Percentiles rank a stretch among this genome's conserved stretches.
phyloP scores from a whole-genome alignment of 2,888 invertebrate species.

The Scaeva pyrastri region DNA sequence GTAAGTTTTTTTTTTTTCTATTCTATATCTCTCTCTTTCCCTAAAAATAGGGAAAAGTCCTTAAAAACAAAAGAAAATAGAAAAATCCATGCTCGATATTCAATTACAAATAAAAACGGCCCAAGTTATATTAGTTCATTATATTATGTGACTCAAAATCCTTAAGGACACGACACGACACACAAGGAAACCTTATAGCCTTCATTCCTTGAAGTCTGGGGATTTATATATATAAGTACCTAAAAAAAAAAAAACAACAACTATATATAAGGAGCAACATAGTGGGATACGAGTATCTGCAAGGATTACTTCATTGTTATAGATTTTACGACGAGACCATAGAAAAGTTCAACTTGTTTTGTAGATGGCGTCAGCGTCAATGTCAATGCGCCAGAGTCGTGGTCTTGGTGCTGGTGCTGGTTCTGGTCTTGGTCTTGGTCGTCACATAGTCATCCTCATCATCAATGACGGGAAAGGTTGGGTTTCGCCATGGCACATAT shows the following conservation, averaged over 20 bases:
- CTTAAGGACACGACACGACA: too few relatives aligned
- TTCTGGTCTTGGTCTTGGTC: too few relatives aligned
- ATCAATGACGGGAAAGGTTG: neutral
- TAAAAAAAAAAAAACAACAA: neutral
- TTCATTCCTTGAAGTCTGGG: too few relatives aligned
- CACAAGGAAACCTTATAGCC: too few relatives aligned
- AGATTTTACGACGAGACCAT: slow-evolving; percentile 4
- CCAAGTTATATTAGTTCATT: slow-evolving; percentile 3
- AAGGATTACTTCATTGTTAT: slow-evolving; percentile 38
- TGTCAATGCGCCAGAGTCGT: too few relatives aligned
- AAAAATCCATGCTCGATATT: slow-evolving; percentile 35
- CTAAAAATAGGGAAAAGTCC: neutral
- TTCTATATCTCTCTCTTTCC: neutral
- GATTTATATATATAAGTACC: neutral
- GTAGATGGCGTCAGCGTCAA: neutral
- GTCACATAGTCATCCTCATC: neutral
- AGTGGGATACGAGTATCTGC: too few relatives aligned
- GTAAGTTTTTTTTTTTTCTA: neutral
- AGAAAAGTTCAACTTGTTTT: slow-evolving; percentile 32
- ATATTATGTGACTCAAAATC: neutral
- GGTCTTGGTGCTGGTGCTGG: too few relatives aligned
- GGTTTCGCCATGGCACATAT: too few relatives aligned
- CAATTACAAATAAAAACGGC: slow-evolving; percentile 42
- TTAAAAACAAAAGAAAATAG: neutral
- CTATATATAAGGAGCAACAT: too few relatives aligned